Evolutionary conservation across 2,797 vertebrate species (phyloP).

Genomic region (Tolypeutes matacus): DNA sequence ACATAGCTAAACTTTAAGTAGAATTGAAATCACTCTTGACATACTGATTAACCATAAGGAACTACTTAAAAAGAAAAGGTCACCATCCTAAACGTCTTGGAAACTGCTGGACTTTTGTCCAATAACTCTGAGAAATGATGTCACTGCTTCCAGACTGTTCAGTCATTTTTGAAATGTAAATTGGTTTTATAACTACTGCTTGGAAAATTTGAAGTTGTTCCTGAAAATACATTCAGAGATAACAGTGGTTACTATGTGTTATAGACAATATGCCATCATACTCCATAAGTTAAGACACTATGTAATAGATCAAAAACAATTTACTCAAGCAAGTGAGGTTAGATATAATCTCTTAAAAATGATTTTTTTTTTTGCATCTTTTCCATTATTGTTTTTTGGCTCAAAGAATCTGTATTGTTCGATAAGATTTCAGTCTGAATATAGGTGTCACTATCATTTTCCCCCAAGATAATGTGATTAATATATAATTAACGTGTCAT

Average conservation of each 20-base stretch:
- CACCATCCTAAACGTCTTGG: constrained; percentile 70
- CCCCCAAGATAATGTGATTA: background rate
- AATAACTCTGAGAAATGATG: constrained; percentile 11
- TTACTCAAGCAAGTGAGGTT: constrained; percentile 14
- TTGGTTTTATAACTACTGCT: constrained; percentile 67
- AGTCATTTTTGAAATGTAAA: constrained; percentile 73
- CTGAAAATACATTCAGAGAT: constrained; percentile 69
- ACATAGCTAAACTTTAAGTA: constrained; percentile 78
- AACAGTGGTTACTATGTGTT: constrained; percentile 57
- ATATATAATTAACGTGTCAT: background rate
- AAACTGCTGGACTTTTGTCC: constrained; percentile 55
- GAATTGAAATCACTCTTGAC: constrained; percentile 77
- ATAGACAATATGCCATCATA: constrained; percentile 43
- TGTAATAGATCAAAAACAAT: constrained; percentile 23
- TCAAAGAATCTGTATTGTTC: background rate
- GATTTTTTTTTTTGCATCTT: background rate
- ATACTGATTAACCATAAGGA: constrained; percentile 77
- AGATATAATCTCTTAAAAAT: background rate
- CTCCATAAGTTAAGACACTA: constrained; percentile 14
- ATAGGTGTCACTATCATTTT: background rate
- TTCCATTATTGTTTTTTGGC: background rate
- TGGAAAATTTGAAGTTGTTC: constrained; percentile 73
- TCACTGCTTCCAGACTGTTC: constrained; percentile 44
- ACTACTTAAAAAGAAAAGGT: constrained; percentile 73
- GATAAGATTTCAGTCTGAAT: background rate